Base-by-base conservation (phyloP, 2,888 invertebrate species). In the Torymus texanus region DNA sequence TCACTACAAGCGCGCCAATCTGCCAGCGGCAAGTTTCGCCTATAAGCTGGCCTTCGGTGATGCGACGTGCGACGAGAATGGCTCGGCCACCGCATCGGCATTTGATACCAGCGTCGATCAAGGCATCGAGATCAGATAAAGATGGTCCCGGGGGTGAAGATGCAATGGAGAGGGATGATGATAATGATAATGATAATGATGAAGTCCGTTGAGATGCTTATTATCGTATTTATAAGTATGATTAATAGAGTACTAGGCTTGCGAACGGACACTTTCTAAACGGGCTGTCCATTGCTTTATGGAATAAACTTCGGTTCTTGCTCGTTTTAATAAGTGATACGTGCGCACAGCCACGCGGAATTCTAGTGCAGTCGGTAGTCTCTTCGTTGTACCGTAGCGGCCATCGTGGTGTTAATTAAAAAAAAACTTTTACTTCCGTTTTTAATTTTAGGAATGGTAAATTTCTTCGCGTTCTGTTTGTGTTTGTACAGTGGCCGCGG, bases 1-100 rank as follows among this genome's bases (percentile, higher is more conserved):
- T 88, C 92, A 91, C 14, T 94, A 93, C 82, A 88, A 88, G 74
- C 88, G 88, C 0, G 79, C 84, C 0, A 84, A 84, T 75, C 5
- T 77, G n/a, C 72, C 79, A 0, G 41, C 68, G 8, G n/a, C 63
- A 2, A 41, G n/a, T 71, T 12, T 66, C 16, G 24, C 80, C 11
- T 75, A 29, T n/a, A 76, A 68, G 41, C 2, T 68, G 13, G 14
- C 63, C 29, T 16, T 50, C 16, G 21, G 12, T 14, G 29, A 59
- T 41, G 41, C 41, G 41, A 41, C 41, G 41, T 41, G 41, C 41
- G 41, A 41, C 0, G 41, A 41, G 41, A 41, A 41, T 41, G 41
- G 24, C 14, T 56, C 50, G 59, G 66, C 62, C 8, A 68, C 41
- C 18, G 62, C 59, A 3, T 18, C 18, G 59, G 18, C 51, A 51